Conservation (phyloP, 2,113 vertebrate genomes). For the Limanda limanda region DNA sequence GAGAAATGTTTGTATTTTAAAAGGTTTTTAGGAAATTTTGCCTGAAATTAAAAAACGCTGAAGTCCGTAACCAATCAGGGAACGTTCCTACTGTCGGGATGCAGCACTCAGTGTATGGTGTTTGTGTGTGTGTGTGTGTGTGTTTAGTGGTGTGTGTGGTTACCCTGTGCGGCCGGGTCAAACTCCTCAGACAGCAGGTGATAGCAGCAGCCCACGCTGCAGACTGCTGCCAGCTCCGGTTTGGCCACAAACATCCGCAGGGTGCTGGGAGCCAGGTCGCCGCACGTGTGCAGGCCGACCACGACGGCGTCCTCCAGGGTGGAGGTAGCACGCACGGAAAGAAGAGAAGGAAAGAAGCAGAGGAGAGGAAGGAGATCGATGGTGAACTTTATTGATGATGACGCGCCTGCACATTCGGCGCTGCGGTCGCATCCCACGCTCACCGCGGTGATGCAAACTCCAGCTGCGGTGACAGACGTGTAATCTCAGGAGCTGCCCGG, state of each 20-base stretch:
- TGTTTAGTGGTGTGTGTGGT: not conserved
- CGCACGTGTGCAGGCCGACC: constrained; percentile 97
- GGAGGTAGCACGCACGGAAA: constrained; percentile 11
- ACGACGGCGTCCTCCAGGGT: constrained; percentile 88
- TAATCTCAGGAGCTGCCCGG: constrained; percentile 52
- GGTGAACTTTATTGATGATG: constrained; percentile 52
- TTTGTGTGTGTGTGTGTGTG: not conserved
- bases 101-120: not conserved
- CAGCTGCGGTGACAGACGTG: constrained; percentile 48
- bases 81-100: no score
- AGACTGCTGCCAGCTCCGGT: constrained; percentile 90
- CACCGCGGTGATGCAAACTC: constrained; percentile 36
- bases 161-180: constrained; percentile 85
- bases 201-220: constrained; percentile 97
- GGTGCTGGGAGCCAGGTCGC: constrained; percentile 89
- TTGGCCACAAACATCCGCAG: constrained; percentile 89
- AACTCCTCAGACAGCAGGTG: constrained; percentile 96
- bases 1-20: no score
- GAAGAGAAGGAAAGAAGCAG: not conserved
- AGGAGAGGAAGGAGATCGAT: constrained; percentile 33
- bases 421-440: constrained; percentile 8
- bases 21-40: no score
- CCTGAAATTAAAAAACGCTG: no score
- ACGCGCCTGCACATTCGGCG: constrained; percentile 43
- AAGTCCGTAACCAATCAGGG: no score